Evolutionary conservation across 1,140 invertebrate species (phyloP).

Genomic region (Drosophila baimaii): DNA sequence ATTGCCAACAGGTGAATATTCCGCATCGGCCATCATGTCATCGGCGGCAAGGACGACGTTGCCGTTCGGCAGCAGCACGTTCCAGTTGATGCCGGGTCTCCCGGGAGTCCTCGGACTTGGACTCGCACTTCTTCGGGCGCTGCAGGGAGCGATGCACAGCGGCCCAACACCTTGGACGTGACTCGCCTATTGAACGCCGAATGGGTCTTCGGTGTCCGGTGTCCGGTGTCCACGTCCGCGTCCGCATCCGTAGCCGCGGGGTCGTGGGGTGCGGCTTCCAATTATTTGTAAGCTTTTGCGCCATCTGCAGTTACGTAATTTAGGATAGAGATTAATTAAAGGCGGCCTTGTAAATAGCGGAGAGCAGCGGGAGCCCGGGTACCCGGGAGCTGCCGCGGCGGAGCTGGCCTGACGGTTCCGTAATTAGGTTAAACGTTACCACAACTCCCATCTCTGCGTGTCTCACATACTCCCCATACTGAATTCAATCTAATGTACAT

Average conservation of each 20-base stretch:
- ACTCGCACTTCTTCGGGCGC: constrained; percentile 37
- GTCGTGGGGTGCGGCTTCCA: constrained; percentile 54
- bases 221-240: neutral
- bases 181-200: constrained; percentile 69
- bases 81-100: constrained; percentile 48
- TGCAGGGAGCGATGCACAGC: constrained; percentile 37
- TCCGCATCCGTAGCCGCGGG: constrained; percentile 12
- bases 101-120: constrained; percentile 46
- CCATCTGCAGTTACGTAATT: constrained; percentile 77
- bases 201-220: constrained; percentile 2
- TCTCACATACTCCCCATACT: constrained; percentile 48
- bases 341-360: constrained; percentile 71
- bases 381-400: too few species aligned
- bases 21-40: constrained; percentile 84
- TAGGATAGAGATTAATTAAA: constrained; percentile 83
- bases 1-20: constrained; percentile 84
- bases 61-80: constrained; percentile 51
- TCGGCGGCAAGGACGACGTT: constrained; percentile 44
- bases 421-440: constrained; percentile 75
- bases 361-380: constrained; percentile 3
- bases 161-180: constrained; percentile 67
- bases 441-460: constrained; percentile 41
- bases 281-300: constrained; percentile 79
- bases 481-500: constrained; percentile 49
- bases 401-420: constrained; percentile 45